Evolutionary conservation across 2,797 vertebrate genomes (phyloP).

Genomic region (Taeniopygia guttata): DNA sequence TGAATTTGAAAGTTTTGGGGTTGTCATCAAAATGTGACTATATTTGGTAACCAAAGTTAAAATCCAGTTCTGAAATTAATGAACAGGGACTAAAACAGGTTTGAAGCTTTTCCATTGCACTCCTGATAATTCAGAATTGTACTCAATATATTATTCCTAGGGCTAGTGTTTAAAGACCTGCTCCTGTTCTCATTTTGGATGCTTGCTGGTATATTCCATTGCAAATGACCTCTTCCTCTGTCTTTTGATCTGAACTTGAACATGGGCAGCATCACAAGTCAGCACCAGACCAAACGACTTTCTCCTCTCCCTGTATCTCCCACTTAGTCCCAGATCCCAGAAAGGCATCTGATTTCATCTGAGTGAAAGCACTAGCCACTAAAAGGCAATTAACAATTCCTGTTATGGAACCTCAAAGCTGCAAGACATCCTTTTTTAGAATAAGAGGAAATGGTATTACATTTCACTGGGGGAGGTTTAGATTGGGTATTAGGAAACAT

Average conservation of each 20-base stretch:
- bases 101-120: neutral
- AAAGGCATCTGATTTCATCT: neutral
- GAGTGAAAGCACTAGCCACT: neutral
- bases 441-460: neutral
- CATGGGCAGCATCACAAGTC: fast-evolving
- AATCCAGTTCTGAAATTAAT: neutral
- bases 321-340: neutral
- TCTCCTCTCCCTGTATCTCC: neutral
- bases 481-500: neutral
- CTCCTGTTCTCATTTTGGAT: neutral
- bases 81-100: neutral
- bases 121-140: neutral
- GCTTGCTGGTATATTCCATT: neutral
- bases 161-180: neutral
- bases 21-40: neutral
- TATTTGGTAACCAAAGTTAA: neutral
- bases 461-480: neutral
- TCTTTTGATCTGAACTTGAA: neutral
- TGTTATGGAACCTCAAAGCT: neutral
- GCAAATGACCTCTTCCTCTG: neutral
- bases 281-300: neutral
- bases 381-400: neutral
- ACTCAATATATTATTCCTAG: neutral
- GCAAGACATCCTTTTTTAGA: neutral
- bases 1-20: neutral